These are phyloP conservation scores for Slavum lentiscoides DNA, from an alignment of 2,888 invertebrate species.

Conservation along the genomic window DNA sequence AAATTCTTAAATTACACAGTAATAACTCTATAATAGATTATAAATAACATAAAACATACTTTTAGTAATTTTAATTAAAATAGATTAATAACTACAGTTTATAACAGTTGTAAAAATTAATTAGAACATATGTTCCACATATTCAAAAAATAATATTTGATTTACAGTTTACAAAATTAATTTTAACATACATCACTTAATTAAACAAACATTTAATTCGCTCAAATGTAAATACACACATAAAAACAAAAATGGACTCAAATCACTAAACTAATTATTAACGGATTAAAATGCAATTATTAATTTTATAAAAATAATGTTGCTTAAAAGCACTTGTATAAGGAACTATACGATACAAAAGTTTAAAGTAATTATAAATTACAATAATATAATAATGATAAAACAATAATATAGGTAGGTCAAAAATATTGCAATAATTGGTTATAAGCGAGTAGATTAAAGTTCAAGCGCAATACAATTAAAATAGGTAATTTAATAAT, in stretches of 20 bases:
- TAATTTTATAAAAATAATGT: slow-evolving; percentile 34
- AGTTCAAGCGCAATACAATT: slow-evolving; percentile 46
- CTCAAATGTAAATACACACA: slow-evolving; percentile 41
- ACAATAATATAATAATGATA: slow-evolving; percentile 43
- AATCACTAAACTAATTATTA: slow-evolving; percentile 50
- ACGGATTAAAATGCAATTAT: slow-evolving; percentile 46
- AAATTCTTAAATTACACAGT: slow-evolving; percentile 52
- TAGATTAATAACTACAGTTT: slow-evolving; percentile 31
- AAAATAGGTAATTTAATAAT: slow-evolving; percentile 41
- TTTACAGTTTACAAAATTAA: slow-evolving; percentile 45
- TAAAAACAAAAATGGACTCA: slow-evolving; percentile 50
- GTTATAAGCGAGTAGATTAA: slow-evolving; percentile 47
- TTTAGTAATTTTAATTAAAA: slow-evolving; percentile 47
- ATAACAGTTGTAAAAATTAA: slow-evolving; percentile 47
- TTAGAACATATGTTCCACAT: slow-evolving; percentile 47
- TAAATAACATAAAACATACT: slow-evolving; percentile 49
- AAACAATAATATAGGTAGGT: slow-evolving; percentile 49
- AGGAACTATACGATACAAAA: slow-evolving; percentile 52
- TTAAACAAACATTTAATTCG: slow-evolving; percentile 47
- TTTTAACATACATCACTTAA: slow-evolving; percentile 44
- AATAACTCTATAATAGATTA: slow-evolving; percentile 43
- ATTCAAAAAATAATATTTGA: slow-evolving; percentile 51
- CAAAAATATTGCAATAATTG: slow-evolving; percentile 48
- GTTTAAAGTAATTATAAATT: slow-evolving; percentile 49
- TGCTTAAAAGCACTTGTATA: slow-evolving; percentile 42